These are phyloP conservation scores for Azemiops feae DNA, from an alignment of 2,113 vertebrate species.

Conservation along the genomic window DNA sequence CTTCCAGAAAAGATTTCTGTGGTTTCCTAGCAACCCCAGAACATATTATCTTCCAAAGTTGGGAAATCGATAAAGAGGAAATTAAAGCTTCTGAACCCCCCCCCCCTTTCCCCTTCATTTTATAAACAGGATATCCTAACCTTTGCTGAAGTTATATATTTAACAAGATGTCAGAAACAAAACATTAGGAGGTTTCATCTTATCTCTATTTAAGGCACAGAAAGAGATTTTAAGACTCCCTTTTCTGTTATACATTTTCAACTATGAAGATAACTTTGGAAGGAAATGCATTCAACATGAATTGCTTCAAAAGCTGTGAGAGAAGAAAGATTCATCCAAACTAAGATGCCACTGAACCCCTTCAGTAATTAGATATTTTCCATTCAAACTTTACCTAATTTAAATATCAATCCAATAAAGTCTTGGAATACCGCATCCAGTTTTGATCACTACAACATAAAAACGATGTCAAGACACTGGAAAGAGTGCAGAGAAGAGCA, in stretches of 20 bases:
- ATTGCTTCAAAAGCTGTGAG: not conserved
- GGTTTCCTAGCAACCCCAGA: conserved; percentile 20
- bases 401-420: not conserved
- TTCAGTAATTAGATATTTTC: not conserved
- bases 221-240: not conserved
- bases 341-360: not conserved
- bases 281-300: not conserved
- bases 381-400: not conserved
- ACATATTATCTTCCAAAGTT: not conserved
- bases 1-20: not conserved
- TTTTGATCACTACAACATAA: not conserved
- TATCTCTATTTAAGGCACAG: not conserved
- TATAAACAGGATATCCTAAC: not conserved
- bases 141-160: not conserved
- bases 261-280: not conserved
- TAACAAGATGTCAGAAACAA: not conserved
- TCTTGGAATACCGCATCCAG: not conserved
- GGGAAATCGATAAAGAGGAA: not conserved
- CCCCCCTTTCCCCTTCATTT: not conserved
- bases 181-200: not conserved
- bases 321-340: not conserved
- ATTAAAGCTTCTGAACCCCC: not conserved
- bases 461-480: not conserved
- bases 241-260: not conserved
- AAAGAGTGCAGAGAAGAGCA: not conserved